phyloP scores from a whole-genome alignment of 2,888 invertebrate species.

The Oeneis ivallda region DNA sequence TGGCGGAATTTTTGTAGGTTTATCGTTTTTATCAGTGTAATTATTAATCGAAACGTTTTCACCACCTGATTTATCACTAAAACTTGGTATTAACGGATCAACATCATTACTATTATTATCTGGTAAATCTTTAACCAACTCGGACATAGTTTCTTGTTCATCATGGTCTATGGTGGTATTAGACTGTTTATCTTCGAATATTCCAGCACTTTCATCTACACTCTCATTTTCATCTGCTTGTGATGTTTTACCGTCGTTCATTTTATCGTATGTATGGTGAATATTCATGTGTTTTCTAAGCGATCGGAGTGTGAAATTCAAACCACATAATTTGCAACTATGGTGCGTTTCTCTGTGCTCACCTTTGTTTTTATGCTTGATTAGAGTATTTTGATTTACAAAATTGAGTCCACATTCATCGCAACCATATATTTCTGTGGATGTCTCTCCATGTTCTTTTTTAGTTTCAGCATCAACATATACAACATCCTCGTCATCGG shows the following conservation, averaged over 20 bases:
- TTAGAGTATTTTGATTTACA: neutral
- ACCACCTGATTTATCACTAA: neutral
- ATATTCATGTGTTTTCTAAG: neutral
- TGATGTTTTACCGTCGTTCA: neutral
- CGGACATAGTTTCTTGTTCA: neutral
- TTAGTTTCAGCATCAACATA: neutral
- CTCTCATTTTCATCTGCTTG: neutral
- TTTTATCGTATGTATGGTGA: neutral
- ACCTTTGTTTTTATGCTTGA: neutral
- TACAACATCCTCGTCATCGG: neutral
- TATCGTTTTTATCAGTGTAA: neutral
- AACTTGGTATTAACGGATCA: neutral
- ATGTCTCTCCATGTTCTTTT: neutral
- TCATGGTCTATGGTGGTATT: neutral
- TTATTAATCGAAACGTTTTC: too few relatives aligned
- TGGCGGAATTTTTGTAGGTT: neutral
- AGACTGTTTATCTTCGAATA: neutral
- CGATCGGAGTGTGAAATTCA: neutral
- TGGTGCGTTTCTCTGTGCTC: neutral
- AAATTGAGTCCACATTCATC: neutral
- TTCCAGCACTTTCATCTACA: neutral
- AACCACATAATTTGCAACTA: neutral
- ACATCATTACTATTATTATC: neutral
- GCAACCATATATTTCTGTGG: neutral
- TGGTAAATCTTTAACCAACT: neutral